A percentile compares a stretch with the other conserved stretches of the same genome.
Conservation (phyloP, 2,797 vertebrate genomes). For the Semotilus atromaculatus region DNA sequence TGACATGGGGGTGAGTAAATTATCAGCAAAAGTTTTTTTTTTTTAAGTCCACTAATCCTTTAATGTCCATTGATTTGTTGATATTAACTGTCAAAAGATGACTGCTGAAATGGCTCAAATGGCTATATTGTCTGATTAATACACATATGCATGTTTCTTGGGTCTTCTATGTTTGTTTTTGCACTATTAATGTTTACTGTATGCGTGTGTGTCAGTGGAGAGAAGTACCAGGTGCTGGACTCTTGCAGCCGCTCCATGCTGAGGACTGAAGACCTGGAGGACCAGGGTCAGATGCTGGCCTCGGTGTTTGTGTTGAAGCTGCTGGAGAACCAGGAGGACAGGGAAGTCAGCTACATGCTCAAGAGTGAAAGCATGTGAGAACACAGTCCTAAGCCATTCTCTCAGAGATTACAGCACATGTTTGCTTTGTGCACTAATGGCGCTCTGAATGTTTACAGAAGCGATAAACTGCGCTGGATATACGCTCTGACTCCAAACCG, state of each 20-base stretch:
- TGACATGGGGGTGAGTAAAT: too few relatives aligned
- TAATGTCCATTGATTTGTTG: neutral
- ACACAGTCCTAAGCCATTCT: neutral
- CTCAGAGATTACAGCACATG: neutral
- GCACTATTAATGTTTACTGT: slow-evolving; percentile 15
- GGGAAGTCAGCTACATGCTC: slow-evolving; percentile 89
- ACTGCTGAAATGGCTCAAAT: neutral
- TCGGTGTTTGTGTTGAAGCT: slow-evolving; percentile 88
- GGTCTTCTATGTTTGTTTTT: slow-evolving; percentile 24
- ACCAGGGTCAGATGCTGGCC: slow-evolving; percentile 92
- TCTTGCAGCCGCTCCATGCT: slow-evolving; percentile 90
- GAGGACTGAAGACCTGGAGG: slow-evolving; percentile 91
- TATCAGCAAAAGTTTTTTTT: too few relatives aligned
- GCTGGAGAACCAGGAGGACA: slow-evolving; percentile 93
- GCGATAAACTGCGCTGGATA: slow-evolving; percentile 95
- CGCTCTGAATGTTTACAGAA: slow-evolving; percentile 74
- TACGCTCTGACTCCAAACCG: slow-evolving; percentile 91
- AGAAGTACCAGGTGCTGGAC: slow-evolving; percentile 94
- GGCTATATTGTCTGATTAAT: neutral
- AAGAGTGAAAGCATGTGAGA: slow-evolving; percentile 92
- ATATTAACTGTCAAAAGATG: neutral
- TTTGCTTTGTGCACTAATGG: neutral
- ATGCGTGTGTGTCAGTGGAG: slow-evolving; percentile 75
- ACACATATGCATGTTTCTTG: neutral
- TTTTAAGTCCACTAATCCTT: too few relatives aligned